phyloP scores from a whole-genome alignment of 2,113 vertebrate species.

The Oreochromis spilurus region DNA sequence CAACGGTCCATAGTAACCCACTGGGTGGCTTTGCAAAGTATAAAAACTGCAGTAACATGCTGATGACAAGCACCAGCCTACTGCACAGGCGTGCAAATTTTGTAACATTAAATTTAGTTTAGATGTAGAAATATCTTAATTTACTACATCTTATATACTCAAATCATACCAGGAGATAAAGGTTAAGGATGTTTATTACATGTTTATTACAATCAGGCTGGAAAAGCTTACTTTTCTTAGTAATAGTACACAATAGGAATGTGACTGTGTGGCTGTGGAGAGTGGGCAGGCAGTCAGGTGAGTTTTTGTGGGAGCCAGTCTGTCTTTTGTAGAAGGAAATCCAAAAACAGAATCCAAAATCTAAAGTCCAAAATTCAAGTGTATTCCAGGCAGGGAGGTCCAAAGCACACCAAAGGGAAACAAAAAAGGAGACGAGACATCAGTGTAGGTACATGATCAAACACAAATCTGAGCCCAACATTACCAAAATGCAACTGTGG shows the following conservation, averaged over 20 bases:
- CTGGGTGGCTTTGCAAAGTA: background rate
- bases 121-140: background rate
- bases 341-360: background rate
- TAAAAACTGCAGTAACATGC: background rate
- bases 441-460: background rate
- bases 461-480: background rate
- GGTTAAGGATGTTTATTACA: background rate
- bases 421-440: background rate
- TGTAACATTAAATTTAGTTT: background rate
- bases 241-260: background rate
- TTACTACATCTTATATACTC: background rate
- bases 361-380: background rate
- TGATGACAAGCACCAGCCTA: background rate
- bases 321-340: background rate
- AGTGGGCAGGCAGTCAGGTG: background rate
- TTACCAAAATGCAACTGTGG: background rate
- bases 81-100: background rate
- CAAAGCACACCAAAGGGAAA: background rate
- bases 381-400: background rate
- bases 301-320: background rate
- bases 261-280: background rate
- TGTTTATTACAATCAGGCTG: background rate
- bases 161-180: background rate
- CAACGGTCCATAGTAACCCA: background rate
- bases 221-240: background rate